phyloP scores from a whole-genome alignment of 2,888 invertebrate genomes.

The Fabriciana adippe region DNA sequence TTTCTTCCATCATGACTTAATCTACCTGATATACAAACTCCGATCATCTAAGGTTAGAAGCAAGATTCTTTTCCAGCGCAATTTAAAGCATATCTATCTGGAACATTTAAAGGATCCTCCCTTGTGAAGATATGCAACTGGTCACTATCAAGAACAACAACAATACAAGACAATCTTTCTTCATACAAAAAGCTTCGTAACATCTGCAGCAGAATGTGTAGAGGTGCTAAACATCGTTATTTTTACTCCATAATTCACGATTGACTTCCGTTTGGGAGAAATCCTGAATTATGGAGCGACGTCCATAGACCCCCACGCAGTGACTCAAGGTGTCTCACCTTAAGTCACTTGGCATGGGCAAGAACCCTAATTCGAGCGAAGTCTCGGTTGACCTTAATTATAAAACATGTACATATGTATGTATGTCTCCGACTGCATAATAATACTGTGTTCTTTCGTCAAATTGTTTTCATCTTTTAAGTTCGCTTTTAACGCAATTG shows the following conservation, averaged over 20 bases:
- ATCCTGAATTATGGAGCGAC: too few relatives aligned
- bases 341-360: slow-evolving; percentile 22
- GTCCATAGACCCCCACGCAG: too few relatives aligned
- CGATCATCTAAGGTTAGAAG: slow-evolving; percentile 25
- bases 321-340: too few relatives aligned
- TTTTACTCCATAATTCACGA: slow-evolving; percentile 24
- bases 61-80: slow-evolving; percentile 30
- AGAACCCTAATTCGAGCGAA: background rate
- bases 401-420: too few relatives aligned
- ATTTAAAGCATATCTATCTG: slow-evolving; percentile 27
- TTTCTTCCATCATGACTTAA: slow-evolving; percentile 36
- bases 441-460: too few relatives aligned
- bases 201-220: slow-evolving; percentile 19
- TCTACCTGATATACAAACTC: slow-evolving; percentile 1
- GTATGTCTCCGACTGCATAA: too few relatives aligned
- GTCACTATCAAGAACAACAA: slow-evolving; percentile 24
- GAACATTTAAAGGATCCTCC: slow-evolving; percentile 11
- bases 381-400: too few relatives aligned
- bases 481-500: too few relatives aligned
- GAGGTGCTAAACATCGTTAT: slow-evolving; percentile 26
- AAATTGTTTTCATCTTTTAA: too few relatives aligned
- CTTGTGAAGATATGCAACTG: slow-evolving; percentile 30
- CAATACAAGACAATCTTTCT: slow-evolving; percentile 30
- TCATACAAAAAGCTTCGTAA: slow-evolving; percentile 4
- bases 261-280: too few relatives aligned